These are phyloP conservation scores for Zapus hudsonius DNA, from an alignment of 2,113 vertebrate species.

Conservation along the genomic window DNA sequence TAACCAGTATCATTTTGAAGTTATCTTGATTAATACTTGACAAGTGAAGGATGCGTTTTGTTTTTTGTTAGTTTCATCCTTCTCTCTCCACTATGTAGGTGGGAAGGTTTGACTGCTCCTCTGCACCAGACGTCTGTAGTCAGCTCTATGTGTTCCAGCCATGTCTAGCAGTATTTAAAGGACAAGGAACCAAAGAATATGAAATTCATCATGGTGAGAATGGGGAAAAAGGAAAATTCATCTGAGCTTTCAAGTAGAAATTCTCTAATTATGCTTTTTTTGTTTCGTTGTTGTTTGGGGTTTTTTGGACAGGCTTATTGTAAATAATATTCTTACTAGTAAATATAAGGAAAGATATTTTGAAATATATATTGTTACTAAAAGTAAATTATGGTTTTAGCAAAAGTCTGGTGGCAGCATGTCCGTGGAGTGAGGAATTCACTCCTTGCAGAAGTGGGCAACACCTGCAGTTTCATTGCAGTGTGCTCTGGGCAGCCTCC, in stretches of 20 bases:
- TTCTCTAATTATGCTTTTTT: conserved; percentile 19
- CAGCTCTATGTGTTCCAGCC: conserved; percentile 94
- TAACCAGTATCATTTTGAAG: neutral
- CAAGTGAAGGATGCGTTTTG: neutral
- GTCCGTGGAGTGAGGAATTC: neutral
- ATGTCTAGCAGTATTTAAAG: conserved; percentile 95
- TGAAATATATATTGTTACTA: conserved; percentile 13
- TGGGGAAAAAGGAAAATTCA: neutral
- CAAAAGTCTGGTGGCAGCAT: neutral
- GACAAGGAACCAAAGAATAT: conserved; percentile 93
- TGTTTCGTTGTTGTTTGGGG: no score
- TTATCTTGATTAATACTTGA: conserved; percentile 13
- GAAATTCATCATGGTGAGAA: conserved; percentile 97
- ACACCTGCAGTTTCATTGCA: neutral
- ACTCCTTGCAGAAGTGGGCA: neutral
- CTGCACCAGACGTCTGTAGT: conserved; percentile 88
- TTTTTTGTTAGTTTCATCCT: neutral
- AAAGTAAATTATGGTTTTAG: conserved; percentile 17
- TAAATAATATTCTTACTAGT: conserved; percentile 20
- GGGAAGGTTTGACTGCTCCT: conserved; percentile 93
- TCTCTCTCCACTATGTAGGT: conserved; percentile 83
- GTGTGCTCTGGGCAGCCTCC: neutral
- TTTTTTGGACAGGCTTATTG: neutral
- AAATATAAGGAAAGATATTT: conserved; percentile 10
- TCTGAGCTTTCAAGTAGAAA: conserved; percentile 36